Evolutionary conservation across 1,140 invertebrate species (phyloP).

Genomic region (Drosophila sturtevanti): DNA sequence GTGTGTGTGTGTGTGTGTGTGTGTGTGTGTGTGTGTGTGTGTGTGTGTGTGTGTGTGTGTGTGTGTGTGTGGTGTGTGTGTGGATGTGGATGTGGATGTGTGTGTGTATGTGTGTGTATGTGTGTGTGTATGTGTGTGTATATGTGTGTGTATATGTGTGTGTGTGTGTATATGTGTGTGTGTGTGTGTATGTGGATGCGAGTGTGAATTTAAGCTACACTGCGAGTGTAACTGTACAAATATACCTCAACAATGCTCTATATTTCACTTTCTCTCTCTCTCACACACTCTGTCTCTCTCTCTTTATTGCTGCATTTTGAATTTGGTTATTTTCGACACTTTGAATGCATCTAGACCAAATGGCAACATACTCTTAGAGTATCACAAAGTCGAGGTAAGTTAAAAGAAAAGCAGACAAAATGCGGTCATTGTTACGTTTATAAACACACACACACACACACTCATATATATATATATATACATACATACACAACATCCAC

Average conservation of each 20-base stretch:
- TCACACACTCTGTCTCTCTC: neutral
- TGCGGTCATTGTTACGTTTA: conserved; percentile 46
- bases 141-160: conserved; percentile 4
- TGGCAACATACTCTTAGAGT: no score
- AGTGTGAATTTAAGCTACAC: no score
- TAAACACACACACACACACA: conserved; percentile 26
- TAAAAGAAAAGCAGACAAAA: conserved; percentile 2
- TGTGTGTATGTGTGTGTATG: neutral
- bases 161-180: neutral
- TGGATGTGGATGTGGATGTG: neutral
- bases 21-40: conserved; percentile 8
- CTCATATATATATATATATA: neutral
- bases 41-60: neutral
- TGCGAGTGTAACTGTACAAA: neutral
- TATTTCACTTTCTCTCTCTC: neutral
- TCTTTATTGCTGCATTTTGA: conserved; percentile 36
- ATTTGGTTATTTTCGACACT: neutral
- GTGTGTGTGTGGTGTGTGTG: neutral
- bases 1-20: conserved; percentile 12
- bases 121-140: conserved; percentile 10
- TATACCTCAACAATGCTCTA: neutral
- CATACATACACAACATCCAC: no score
- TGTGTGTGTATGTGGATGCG: no score
- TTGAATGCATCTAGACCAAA: no score
- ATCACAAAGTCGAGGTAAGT: neutral